Evolutionary conservation across 2,888 invertebrate species (phyloP), one percentile per base, ranked within the genome.

Genomic region (Globia sparganii): DNA sequence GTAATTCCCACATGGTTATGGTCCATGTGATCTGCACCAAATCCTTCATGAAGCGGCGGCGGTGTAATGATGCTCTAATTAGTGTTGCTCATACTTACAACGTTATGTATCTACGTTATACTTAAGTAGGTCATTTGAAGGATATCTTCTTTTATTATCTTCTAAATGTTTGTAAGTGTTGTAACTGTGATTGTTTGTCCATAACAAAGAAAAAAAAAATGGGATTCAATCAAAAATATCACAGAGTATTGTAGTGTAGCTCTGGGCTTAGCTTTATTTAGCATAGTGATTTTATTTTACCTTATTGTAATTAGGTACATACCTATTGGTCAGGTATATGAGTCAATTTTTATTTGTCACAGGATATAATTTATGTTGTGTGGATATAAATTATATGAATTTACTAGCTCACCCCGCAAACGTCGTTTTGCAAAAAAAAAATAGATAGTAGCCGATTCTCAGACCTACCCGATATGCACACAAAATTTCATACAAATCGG

Each of bases 31-130:
- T 49, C 21, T 56, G 4, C 34, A 43, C 21, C 21, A 31, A 69
- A 56, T 40, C 31, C 18, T 56, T 21, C 5, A 49, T n/a, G 13
- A 75, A 25, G 53, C 11, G 25, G 4, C 43, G 40, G 18, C 5
- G 11, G 31, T 49, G 31, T 49, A 40, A 31, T 40, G 18, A 31
- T 69, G 72, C 18, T n/a, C 11, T 13, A 76, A 75, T 37, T 37
- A 49, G 11, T 46, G 18, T 34, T 18, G 1, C 11, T 37, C n/a
- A 31, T 40, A 9, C n/a, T n/a, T 40, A 9, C 18, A 31, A 15
- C 18, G 31, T 25, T 11, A 18, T 0, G 21, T 49, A 25, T 0
- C 5, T 37, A 43, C 1, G 25, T 49, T 49, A 61, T 62, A 25
- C n/a, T 18, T 3, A 61, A 18, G 46, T 9, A 53, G 3, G 49